phyloP scores from a whole-genome alignment of 2,113 vertebrate genomes.

The Progne subis region DNA sequence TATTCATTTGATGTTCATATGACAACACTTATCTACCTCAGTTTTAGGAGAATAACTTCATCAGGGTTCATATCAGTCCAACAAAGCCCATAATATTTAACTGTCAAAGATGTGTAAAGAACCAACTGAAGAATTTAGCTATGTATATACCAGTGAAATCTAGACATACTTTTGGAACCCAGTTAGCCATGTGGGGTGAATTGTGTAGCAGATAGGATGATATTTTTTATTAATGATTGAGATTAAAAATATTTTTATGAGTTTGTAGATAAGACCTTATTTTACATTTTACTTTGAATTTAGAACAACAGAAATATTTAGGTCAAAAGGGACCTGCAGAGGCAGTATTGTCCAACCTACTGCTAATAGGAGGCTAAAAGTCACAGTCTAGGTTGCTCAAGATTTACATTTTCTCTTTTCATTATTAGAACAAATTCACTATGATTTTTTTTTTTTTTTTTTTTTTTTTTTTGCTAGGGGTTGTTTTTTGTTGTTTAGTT shows the following conservation, averaged over 20 bases:
- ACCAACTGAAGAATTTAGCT: background rate
- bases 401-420: background rate
- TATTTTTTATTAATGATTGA: background rate
- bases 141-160: background rate
- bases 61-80: background rate
- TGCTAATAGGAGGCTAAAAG: background rate
- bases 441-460: background rate
- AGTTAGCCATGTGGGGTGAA: background rate
- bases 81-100: background rate
- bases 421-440: background rate
- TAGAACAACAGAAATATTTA: background rate
- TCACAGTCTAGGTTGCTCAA: background rate
- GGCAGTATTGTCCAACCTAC: background rate
- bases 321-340: background rate
- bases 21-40: background rate
- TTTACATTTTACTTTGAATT: background rate
- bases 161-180: background rate
- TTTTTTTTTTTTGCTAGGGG: background rate
- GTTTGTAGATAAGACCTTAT: background rate
- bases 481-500: background rate
- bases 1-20: background rate
- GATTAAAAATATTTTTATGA: background rate
- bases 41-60: background rate
- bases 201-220: background rate
- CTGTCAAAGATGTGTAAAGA: accelerated